Percentiles rank a stretch among this genome's conserved stretches.
Evolutionary conservation across 2,113 vertebrate species (phyloP).

Genomic region (Cephalopholis sonnerati): DNA sequence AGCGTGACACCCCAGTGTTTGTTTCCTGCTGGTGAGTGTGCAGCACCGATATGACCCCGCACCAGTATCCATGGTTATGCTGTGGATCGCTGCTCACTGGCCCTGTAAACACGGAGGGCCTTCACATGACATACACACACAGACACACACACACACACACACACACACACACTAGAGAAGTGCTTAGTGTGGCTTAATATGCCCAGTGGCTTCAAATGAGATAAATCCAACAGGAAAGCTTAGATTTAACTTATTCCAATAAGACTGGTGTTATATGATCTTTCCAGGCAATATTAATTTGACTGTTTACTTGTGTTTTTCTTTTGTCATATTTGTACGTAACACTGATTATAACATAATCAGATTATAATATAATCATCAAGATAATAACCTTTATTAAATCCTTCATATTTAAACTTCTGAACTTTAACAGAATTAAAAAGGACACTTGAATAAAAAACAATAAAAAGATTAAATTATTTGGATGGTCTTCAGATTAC

Average conservation of each 20-base stretch:
- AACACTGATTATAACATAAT: constrained; percentile 40
- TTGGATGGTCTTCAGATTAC: not conserved
- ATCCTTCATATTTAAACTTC: constrained; percentile 9
- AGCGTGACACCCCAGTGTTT: constrained; percentile 68
- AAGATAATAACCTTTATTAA: constrained; percentile 4
- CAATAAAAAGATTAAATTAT: not conserved
- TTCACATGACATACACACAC: constrained; percentile 67
- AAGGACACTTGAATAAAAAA: not conserved
- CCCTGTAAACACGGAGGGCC: constrained; percentile 68
- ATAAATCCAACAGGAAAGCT: constrained; percentile 54
- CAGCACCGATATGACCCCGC: constrained; percentile 58
- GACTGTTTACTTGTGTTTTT: constrained; percentile 15
- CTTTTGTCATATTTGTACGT: constrained; percentile 21
- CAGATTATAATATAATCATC: constrained; percentile 36
- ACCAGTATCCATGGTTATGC: constrained; percentile 43
- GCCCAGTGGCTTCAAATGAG: constrained; percentile 41
- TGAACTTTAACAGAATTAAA: constrained; percentile 14
- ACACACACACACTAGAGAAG: constrained; percentile 20
- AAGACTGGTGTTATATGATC: constrained; percentile 6
- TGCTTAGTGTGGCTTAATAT: constrained; percentile 47
- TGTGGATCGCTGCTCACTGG: constrained; percentile 64
- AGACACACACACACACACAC: constrained; percentile 25
- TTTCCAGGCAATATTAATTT: constrained; percentile 38
- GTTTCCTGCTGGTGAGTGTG: constrained; percentile 64
- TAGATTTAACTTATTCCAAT: constrained; percentile 41